These are phyloP conservation scores for Tenthredo distinguenda DNA, from an alignment of 2,888 invertebrate genomes.

Conservation along the genomic window DNA sequence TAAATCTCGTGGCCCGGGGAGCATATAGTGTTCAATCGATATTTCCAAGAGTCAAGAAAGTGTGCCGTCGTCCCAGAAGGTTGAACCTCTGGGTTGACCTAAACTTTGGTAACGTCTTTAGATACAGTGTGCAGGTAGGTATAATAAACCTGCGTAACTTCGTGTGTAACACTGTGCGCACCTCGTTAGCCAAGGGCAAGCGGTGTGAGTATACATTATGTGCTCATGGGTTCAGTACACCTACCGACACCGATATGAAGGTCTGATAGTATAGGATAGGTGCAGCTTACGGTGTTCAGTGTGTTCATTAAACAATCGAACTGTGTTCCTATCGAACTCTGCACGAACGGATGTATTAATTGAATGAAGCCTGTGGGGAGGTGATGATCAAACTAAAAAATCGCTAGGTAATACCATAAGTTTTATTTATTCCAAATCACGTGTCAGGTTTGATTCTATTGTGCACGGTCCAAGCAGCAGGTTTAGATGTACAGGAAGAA, in stretches of 20 bases:
- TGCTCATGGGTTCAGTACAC: background rate
- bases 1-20: background rate
- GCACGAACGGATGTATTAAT: background rate
- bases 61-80: constrained; percentile 19
- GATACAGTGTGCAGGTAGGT: background rate
- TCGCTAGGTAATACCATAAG: background rate
- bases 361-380: background rate
- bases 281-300: constrained; percentile 47
- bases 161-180: constrained; percentile 12
- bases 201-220: constrained; percentile 36
- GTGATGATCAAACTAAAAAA: background rate
- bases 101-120: constrained; percentile 18
- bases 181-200: constrained; percentile 41
- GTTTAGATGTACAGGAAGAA: background rate
- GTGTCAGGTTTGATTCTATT: background rate
- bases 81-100: constrained; percentile 8
- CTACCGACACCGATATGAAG: constrained; percentile 4
- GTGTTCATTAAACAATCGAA: constrained; percentile 49
- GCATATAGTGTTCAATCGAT: background rate
- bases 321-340: background rate
- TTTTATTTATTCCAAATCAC: background rate
- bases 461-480: background rate
- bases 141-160: constrained; percentile 20
- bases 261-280: constrained; percentile 17
- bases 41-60: background rate